Conservation (phyloP, 2,797 vertebrate genomes). For the Tolypeutes matacus region DNA sequence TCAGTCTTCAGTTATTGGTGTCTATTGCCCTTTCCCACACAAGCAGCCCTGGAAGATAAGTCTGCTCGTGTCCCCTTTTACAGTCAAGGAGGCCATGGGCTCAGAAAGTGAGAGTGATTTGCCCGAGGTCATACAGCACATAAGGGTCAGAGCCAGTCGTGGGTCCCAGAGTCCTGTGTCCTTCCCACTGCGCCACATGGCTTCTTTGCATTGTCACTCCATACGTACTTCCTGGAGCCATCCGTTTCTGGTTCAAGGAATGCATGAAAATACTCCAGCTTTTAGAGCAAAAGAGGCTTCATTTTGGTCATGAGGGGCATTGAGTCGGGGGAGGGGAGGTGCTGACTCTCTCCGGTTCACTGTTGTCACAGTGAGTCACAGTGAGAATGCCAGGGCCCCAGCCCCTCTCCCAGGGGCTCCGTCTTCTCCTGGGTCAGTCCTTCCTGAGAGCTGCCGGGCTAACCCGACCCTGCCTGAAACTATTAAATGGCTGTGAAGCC, state of each 20-base stretch:
- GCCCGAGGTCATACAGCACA: background rate
- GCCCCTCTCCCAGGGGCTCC: background rate
- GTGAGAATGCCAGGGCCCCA: rapidly evolving
- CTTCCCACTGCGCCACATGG: background rate
- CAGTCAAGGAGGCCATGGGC: background rate
- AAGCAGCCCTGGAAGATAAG: background rate
- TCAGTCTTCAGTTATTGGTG: too few species aligned
- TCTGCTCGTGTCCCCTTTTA: background rate
- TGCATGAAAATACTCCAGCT: background rate
- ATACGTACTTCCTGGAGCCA: background rate
- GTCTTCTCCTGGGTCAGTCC: background rate
- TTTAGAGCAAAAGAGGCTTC: background rate
- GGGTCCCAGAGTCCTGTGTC: background rate
- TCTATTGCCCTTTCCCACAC: background rate
- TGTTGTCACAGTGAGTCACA: background rate
- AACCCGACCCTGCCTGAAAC: rapidly evolving
- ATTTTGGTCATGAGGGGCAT: background rate
- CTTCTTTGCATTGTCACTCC: background rate
- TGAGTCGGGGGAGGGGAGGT: background rate
- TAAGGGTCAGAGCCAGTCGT: background rate
- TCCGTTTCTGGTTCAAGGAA: background rate
- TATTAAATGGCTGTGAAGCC: rapidly evolving
- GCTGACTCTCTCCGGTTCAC: background rate
- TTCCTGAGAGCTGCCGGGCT: background rate
- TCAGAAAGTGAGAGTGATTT: background rate